Evolutionary conservation across 2,797 vertebrate genomes (phyloP).

Genomic region (Manis crassicaudata): DNA sequence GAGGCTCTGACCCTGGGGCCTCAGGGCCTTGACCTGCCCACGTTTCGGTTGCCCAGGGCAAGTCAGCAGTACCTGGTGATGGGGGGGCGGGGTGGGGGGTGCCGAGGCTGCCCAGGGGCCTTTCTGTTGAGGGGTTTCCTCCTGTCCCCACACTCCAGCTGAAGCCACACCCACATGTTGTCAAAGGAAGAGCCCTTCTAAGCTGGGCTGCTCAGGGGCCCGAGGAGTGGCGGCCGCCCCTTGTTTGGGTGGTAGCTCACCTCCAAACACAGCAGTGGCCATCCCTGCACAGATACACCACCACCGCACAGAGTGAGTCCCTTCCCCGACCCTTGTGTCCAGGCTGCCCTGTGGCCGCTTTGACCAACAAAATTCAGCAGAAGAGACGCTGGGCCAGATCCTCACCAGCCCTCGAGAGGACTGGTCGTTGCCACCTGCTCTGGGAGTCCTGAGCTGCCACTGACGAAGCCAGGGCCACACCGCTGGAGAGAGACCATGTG

Average conservation of each 20-base stretch:
- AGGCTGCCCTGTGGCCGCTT: background rate
- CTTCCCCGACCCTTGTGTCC: background rate
- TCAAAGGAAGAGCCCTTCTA: background rate
- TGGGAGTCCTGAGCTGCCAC: background rate
- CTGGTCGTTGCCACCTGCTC: background rate
- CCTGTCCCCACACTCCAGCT: background rate
- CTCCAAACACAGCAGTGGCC: background rate
- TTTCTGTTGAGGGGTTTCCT: background rate
- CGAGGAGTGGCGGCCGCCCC: background rate
- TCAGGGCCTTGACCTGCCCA: too few species aligned
- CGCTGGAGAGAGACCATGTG: background rate
- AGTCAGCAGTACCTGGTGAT: background rate
- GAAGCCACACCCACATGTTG: background rate
- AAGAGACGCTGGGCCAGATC: background rate
- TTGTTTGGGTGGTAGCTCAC: background rate
- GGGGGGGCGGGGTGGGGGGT: too few species aligned
- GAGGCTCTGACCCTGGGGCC: too few species aligned
- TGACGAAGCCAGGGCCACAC: background rate
- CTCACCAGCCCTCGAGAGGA: background rate
- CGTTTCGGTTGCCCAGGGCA: too few species aligned
- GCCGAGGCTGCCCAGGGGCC: background rate
- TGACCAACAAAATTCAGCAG: background rate
- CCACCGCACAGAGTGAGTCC: background rate
- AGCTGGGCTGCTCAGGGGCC: background rate
- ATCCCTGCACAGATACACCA: accelerated